phyloP scores from a whole-genome alignment of 2,113 vertebrate species.

The Rhabdornis inornatus region DNA sequence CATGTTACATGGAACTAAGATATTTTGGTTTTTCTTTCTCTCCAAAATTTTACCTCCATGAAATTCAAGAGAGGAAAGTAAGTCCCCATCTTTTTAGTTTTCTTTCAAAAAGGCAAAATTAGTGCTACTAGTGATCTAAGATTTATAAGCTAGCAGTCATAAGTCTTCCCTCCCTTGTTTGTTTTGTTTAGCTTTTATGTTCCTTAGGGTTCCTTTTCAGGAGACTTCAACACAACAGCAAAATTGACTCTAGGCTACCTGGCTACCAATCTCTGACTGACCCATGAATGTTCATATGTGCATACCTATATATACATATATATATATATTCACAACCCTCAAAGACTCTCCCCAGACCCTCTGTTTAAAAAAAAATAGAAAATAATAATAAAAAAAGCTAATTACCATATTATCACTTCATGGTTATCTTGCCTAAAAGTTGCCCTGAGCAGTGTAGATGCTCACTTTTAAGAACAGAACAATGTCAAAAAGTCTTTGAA shows the following conservation, averaged over 20 bases:
- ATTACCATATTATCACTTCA: conserved; percentile 59
- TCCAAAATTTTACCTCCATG: conserved; percentile 15
- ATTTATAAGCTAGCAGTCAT: not conserved
- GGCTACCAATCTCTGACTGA: not conserved
- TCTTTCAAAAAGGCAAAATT: not conserved
- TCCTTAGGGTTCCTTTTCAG: not conserved
- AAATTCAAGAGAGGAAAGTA: conserved; percentile 24
- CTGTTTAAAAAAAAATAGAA: not conserved
- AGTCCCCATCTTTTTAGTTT: not conserved
- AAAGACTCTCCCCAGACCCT: not conserved
- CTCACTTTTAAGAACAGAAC: conserved; percentile 63
- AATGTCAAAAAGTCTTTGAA: conserved; percentile 68
- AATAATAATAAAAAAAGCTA: not conserved
- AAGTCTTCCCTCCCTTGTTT: not conserved
- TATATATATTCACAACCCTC: not conserved
- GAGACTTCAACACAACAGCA: not conserved
- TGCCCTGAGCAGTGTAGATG: conserved; percentile 56
- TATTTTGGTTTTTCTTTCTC: conserved; percentile 24
- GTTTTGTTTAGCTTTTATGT: conserved; percentile 7
- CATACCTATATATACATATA: not conserved
- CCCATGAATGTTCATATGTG: not conserved
- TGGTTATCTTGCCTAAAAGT: conserved; percentile 58
- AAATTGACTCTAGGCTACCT: not conserved
- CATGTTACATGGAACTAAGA: conserved; percentile 3
- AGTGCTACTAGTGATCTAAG: not conserved